Percentiles rank a stretch among this genome's conserved stretches.
phyloP scores from a whole-genome alignment of 2,888 invertebrate species.

The Gastracanthus pulcherrimus region DNA sequence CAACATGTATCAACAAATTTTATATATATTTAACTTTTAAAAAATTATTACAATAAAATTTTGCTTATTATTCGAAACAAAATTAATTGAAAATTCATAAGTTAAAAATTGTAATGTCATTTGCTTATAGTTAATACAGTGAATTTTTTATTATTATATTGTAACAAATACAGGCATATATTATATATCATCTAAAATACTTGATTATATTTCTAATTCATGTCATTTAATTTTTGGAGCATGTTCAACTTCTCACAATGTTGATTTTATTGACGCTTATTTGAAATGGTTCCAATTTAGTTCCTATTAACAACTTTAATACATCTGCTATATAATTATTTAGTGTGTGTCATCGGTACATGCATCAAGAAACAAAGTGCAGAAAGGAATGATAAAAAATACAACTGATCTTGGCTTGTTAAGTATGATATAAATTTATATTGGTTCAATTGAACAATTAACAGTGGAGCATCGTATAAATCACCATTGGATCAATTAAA shows the following conservation, averaged over 20 bases:
- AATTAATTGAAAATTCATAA: no score
- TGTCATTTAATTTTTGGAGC: neutral
- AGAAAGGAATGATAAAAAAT: neutral
- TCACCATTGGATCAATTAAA: neutral
- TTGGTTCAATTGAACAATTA: conserved; percentile 2
- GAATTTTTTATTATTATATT: no score
- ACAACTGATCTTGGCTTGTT: conserved; percentile 3
- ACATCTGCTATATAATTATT: neutral
- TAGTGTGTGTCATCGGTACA: neutral
- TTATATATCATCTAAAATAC: neutral
- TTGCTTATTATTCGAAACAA: no score
- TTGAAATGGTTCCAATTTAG: neutral
- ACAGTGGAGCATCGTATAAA: neutral
- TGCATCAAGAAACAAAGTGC: neutral
- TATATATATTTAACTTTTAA: no score
- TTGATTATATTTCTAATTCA: neutral
- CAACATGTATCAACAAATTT: no score
- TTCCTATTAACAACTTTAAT: neutral
- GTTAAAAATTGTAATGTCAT: no score
- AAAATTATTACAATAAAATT: no score
- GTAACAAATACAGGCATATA: no score
- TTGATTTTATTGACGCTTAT: neutral
- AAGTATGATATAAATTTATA: neutral
- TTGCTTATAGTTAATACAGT: no score
- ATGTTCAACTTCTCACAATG: neutral